Evolutionary conservation across 2,888 invertebrate species (phyloP).

Genomic region (Platynereis dumerilii): DNA sequence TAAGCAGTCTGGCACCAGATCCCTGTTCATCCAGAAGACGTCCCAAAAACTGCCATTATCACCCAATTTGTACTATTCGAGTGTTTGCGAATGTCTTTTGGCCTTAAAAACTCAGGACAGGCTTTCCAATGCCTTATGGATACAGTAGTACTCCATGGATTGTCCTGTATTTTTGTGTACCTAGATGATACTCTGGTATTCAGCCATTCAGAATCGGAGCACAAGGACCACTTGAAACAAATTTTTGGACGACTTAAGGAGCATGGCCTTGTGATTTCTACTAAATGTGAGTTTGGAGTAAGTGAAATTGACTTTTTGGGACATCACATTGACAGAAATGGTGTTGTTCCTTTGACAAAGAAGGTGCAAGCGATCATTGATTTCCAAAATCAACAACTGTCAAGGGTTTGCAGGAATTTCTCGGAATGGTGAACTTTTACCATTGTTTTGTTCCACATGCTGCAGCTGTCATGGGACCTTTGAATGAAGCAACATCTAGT

Average conservation of each 20-base stretch:
- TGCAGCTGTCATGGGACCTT: no score
- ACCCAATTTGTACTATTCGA: constrained; percentile 6
- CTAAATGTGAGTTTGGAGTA: constrained; percentile 35
- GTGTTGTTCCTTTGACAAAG: constrained; percentile 9
- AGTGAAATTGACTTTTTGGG: constrained; percentile 34
- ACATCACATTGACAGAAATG: constrained; percentile 24
- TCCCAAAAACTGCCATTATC: constrained; percentile 16
- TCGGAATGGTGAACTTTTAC: no score
- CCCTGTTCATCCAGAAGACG: neutral
- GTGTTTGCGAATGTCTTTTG: constrained; percentile 23
- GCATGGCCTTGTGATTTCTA: constrained; percentile 26
- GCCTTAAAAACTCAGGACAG: no score
- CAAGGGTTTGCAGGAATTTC: no score
- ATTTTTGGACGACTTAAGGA: constrained; percentile 28
- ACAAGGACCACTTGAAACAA: constrained; percentile 21
- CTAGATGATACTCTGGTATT: neutral
- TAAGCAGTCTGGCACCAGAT: no score
- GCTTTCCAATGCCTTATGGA: constrained; percentile 24
- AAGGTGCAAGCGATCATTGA: constrained; percentile 1
- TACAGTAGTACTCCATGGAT: constrained; percentile 13
- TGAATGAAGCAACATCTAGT: no score
- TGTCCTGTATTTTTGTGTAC: constrained; percentile 11
- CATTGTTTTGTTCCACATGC: no score
- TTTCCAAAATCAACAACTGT: neutral
- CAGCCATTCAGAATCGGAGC: neutral